Evolutionary conservation across 2,888 invertebrate genomes (phyloP), one percentile per base, ranked within the genome.

Genomic region (Chalcosyrphus nemorum): DNA sequence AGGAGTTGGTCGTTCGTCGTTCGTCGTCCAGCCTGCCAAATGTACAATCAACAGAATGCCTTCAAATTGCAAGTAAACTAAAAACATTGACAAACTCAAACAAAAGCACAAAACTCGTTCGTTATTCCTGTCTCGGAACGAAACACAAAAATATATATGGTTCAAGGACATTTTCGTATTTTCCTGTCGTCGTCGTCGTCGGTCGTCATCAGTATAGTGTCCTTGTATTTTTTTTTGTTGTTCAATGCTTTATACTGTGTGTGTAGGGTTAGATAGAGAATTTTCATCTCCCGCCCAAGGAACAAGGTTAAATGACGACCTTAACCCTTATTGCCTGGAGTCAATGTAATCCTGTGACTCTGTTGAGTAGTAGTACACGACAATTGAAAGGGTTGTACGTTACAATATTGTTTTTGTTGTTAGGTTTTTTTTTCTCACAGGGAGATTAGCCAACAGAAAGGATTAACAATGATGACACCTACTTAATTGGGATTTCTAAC

Each of bases 391-490:
- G 19, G 56, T 4, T 35, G 56, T n/a, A 21, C 24, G 6, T 24
- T n/a, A 24, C 7, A n/a, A n/a, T 21, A 21, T n/a, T 38, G 19
- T 56, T 56, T 6, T 54, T 19, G 19, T 11, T 19, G 32, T 32
- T 32, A 19, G 2, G 4, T 24, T 24, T 24, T 54, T 54, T n/a
- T n/a, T n/a, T n/a, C n/a, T n/a, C n/a, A n/a, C 11, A 32, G 15
- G 38, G 27, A 41, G 24, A 59, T 59, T 15, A 15, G 6, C 13
- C 24, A 24, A 21, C 7, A 21, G 24, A 15, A 24, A 9, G 59
- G 59, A 59, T 27, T 43, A 59, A 9, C 24, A 59, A 11, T 15
- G 24, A 59, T 59, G 59, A 59, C 59, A 43, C 59, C 41, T 59
- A 45, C 45, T 45, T 45, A 45, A 45, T 45, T 45, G 45, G 45